Conservation (phyloP, 2,113 vertebrate genomes). For the Albula glossodonta region DNA sequence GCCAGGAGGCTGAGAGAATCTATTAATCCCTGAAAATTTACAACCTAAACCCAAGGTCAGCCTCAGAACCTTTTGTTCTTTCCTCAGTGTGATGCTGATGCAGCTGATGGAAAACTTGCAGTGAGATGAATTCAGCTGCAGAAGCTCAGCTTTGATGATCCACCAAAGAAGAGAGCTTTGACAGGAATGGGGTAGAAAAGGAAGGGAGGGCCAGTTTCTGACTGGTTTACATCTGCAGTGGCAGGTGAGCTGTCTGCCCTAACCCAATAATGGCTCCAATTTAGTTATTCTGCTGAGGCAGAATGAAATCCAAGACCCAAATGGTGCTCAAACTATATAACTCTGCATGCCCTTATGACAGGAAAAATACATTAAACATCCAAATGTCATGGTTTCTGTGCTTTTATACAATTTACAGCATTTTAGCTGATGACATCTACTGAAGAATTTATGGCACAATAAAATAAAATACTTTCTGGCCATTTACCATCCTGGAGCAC, state of each 20-base stretch:
- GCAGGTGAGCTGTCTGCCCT: background rate
- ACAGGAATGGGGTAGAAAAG: background rate
- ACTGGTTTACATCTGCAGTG: background rate
- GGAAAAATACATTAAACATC: background rate
- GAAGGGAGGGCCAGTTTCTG: background rate
- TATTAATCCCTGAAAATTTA: background rate
- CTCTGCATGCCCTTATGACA: background rate
- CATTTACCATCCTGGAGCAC: background rate
- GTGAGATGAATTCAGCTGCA: background rate
- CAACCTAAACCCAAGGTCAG: background rate
- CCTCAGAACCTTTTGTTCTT: background rate
- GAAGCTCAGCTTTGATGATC: background rate
- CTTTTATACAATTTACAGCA: background rate
- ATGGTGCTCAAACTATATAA: background rate
- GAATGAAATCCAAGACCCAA: background rate
- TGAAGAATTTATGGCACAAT: background rate
- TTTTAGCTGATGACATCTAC: background rate
- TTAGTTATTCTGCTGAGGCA: background rate
- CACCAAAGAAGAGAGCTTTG: background rate
- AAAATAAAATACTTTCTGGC: background rate
- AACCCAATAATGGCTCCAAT: background rate
- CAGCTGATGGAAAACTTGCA: background rate
- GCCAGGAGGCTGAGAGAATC: background rate
- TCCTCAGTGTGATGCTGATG: background rate
- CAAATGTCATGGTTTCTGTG: background rate